These are phyloP conservation scores for Salpingus planirostris DNA, from an alignment of 2,888 invertebrate genomes.

Conservation along the genomic window DNA sequence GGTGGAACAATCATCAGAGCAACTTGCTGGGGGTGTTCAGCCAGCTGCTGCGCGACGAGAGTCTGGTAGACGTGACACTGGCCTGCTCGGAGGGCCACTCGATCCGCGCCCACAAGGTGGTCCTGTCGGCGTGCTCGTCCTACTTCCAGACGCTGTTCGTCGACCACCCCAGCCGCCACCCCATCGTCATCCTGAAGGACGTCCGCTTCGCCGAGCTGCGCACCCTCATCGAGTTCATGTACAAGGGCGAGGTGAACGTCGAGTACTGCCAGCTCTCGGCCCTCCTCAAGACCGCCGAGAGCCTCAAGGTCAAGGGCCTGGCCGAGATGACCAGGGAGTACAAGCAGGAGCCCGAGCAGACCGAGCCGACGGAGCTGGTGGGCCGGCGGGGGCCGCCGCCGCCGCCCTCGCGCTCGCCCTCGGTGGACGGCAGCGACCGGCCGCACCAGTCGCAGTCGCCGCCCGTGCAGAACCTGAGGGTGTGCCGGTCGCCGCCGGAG, in stretches of 20 bases:
- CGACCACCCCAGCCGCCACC: slow-evolving; percentile 82
- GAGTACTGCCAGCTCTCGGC: slow-evolving; percentile 88
- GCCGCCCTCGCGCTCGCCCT: slow-evolving; percentile 4
- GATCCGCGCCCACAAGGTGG: slow-evolving; percentile 82
- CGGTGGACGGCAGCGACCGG: too few relatives aligned
- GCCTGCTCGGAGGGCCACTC: slow-evolving; percentile 93
- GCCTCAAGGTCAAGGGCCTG: slow-evolving; percentile 85
- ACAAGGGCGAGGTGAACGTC: slow-evolving; percentile 92
- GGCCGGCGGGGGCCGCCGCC: slow-evolving; percentile 25
- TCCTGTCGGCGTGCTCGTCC: slow-evolving; percentile 90
- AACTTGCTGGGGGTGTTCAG: slow-evolving; percentile 96
- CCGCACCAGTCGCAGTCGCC: slow-evolving; percentile 16
- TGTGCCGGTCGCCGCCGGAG: slow-evolving; percentile 21
- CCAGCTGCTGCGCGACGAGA: slow-evolving; percentile 91
- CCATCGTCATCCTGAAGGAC: slow-evolving; percentile 92
- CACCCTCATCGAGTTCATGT: slow-evolving; percentile 93
- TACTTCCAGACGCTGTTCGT: slow-evolving; percentile 91
- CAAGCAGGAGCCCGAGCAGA: slow-evolving; percentile 39
- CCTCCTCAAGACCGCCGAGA: slow-evolving; percentile 85
- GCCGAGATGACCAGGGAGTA: slow-evolving; percentile 72
- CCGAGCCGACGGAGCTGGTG: slow-evolving; percentile 39
- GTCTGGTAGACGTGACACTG: slow-evolving; percentile 92
- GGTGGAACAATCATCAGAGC: slow-evolving; percentile 98
- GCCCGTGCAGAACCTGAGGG: slow-evolving; percentile 18
- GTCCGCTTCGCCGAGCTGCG: slow-evolving; percentile 83